A percentile compares a stretch with the other conserved stretches of the same genome.
phyloP scores from a whole-genome alignment of 2,797 vertebrate species.

The Acrossocheilus fasciatus region DNA sequence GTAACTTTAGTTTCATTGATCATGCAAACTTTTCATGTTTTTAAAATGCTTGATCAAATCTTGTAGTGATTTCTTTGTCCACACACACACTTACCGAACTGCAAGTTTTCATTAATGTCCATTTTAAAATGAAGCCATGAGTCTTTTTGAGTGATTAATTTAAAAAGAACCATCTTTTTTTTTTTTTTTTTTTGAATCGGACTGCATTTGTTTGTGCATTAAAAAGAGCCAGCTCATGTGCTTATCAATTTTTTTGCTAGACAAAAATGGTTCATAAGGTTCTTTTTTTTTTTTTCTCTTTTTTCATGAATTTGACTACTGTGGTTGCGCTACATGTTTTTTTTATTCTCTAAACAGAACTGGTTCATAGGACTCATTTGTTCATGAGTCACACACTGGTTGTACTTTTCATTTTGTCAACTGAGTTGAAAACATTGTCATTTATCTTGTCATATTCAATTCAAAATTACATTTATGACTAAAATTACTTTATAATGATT shows the following conservation, averaged over 20 bases:
- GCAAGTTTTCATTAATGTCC: background rate
- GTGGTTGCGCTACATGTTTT: background rate
- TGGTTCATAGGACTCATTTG: background rate
- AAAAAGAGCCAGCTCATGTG: background rate
- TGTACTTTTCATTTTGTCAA: background rate
- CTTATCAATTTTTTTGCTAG: background rate
- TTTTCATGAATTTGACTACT: background rate
- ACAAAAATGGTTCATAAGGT: background rate
- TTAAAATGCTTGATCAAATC: background rate
- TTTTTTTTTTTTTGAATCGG: background rate
- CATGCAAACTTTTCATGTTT: background rate
- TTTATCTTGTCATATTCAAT: background rate
- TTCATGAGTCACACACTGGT: background rate
- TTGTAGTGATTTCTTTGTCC: background rate
- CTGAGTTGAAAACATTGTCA: background rate
- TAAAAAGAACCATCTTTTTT: too few species aligned
- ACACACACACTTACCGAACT: background rate
- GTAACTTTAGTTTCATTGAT: background rate
- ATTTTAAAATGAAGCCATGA: background rate
- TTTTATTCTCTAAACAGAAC: background rate
- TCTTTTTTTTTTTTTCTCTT: too few species aligned
- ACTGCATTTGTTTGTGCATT: background rate
- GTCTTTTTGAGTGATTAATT: background rate
- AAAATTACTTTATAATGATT: background rate
- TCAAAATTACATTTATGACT: background rate